These are phyloP conservation scores for Mergus octosetaceus DNA, from an alignment of 2,797 vertebrate species.

Conservation along the genomic window DNA sequence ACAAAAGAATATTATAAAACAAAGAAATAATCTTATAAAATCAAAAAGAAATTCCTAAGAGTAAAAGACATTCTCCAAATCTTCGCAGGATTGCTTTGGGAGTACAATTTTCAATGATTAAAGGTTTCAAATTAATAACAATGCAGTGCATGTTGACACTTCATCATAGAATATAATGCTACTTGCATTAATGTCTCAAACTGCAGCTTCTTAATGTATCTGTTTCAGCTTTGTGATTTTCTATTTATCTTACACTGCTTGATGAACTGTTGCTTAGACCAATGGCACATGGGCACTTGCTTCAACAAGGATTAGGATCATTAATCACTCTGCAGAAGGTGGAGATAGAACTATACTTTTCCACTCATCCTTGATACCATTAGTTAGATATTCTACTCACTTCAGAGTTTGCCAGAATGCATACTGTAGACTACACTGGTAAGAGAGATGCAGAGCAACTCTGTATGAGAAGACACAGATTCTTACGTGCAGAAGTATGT, in stretches of 20 bases:
- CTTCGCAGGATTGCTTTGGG: neutral
- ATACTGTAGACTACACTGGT: neutral
- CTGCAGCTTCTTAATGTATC: neutral
- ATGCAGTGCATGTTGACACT: neutral
- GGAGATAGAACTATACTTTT: neutral
- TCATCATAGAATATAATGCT: neutral
- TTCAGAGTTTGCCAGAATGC: neutral
- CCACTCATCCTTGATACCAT: neutral
- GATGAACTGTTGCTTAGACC: neutral
- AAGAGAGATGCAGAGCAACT: neutral
- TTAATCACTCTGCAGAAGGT: neutral
- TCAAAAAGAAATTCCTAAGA: neutral
- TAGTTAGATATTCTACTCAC: neutral
- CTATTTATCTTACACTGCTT: neutral
- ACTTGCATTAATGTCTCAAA: neutral
- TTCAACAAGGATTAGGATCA: neutral
- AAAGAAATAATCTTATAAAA: neutral
- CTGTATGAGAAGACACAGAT: accelerated
- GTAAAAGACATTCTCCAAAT: neutral
- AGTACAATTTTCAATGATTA: neutral
- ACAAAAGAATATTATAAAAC: neutral
- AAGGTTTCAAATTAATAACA: neutral
- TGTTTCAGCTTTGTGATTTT: neutral
- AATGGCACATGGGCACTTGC: neutral
- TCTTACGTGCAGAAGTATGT: neutral